Base-by-base conservation (phyloP, 2,888 invertebrate genomes). In the Lacanobia wlatinum region DNA sequence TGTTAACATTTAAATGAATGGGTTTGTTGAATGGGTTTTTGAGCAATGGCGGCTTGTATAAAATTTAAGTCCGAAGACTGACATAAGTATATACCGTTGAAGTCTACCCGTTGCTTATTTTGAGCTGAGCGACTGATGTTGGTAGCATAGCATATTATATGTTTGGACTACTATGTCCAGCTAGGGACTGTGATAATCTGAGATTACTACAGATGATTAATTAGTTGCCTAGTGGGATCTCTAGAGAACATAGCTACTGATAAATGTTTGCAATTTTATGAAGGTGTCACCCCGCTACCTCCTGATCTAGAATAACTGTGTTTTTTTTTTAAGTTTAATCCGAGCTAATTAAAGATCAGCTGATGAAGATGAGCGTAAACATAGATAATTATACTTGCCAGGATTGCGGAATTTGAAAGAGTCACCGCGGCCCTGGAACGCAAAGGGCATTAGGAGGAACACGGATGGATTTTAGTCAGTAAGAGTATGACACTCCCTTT, bases 1-100 rank as follows among this genome's bases (percentile, higher is more conserved):
- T 73, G 75, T 70, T 63, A 65, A 65, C 28, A 18, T 78, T 74
- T 62, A 40, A 56, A 75, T 78, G 70, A 60, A 75, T 66, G 75
- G n/a, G 1, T 38, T 0, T 23, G n/a, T 14, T 66, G 52, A 63
- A 75, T 67, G 66, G 12, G 6, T 53, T 53, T 58, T 70, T 16
- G 23, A 62, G 60, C 1, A 48, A 53, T 21, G 53, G 58, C 62
- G 38, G 40, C 18, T 55, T 63, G 46, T 52, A 52, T 40, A 1
- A 16, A 16, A 9, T 55, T 46, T 2, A 40, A 8, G 2, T 50
- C 1, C 12, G 9, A 28, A 59, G 0, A 9, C 8, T 38, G n/a
- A 21, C 2, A 14, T 1, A 8, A 34, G n/a, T 23, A 21, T 6
- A 2, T 8, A 63, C 10, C 12, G 1, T 23, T 0, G 14, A 5